Evolutionary conservation across 1,140 invertebrate species (phyloP).

Genomic region (Episyrphus balteatus): DNA sequence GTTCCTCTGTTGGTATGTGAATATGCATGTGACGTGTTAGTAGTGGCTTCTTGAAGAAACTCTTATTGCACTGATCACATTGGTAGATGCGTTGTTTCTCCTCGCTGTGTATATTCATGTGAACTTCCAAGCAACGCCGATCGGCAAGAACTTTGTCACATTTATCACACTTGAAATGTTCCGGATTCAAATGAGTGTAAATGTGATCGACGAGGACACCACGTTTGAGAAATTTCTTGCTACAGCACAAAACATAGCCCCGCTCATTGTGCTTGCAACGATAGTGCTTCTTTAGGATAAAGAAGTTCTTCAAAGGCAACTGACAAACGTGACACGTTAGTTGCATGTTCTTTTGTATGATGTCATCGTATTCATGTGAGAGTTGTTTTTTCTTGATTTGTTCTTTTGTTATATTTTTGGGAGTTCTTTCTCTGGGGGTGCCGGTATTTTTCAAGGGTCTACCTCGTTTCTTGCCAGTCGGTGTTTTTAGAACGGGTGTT

Average conservation of each 20-base stretch:
- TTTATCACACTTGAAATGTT: constrained; percentile 2
- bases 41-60: constrained; percentile 19
- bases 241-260: constrained; percentile 1
- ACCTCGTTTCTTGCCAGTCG: no score
- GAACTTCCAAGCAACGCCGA: background rate
- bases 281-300: background rate
- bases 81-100: constrained; percentile 16
- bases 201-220: background rate
- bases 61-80: constrained; percentile 21
- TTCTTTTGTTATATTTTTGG: no score
- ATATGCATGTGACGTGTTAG: constrained; percentile 21
- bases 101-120: constrained; percentile 2
- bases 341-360: background rate
- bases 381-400: no score
- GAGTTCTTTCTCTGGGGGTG: no score
- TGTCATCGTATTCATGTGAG: background rate
- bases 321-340: background rate
- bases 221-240: constrained; percentile 1
- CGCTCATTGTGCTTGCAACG: background rate
- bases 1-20: constrained; percentile 26
- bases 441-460: no score
- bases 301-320: constrained; percentile 1
- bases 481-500: background rate
- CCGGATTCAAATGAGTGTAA: constrained; percentile 1
- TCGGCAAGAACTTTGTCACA: constrained; percentile 1